A percentile compares a stretch with the other conserved stretches of the same genome.
These are phyloP conservation scores for Oryzias dopingdopingensis DNA, from an alignment of 2,797 vertebrate species.

Conservation along the genomic window DNA sequence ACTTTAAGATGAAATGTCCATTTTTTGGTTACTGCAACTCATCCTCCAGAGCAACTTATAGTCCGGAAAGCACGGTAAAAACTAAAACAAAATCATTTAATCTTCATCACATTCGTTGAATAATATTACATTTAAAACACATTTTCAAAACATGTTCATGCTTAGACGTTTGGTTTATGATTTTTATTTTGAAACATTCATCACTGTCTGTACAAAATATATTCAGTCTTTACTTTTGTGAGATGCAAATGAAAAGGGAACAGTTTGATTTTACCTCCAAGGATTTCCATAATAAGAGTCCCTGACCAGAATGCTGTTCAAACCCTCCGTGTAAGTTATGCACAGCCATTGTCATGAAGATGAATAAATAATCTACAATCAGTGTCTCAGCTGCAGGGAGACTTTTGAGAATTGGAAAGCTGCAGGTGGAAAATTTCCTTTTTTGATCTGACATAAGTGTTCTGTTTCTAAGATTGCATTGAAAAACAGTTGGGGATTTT, in stretches of 20 bases:
- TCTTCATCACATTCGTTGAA: too few species aligned
- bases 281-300: constrained; percentile 74
- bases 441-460: constrained; percentile 24
- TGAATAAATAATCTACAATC: constrained; percentile 76
- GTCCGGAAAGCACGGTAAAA: too few species aligned
- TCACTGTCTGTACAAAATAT: constrained; percentile 34
- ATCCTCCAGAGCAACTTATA: too few species aligned
- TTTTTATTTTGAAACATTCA: constrained; percentile 36
- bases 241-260: constrained; percentile 68
- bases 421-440: constrained; percentile 41
- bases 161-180: constrained; percentile 7
- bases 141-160: neutral
- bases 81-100: too few species aligned
- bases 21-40: too few species aligned
- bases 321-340: constrained; percentile 70
- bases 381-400: constrained; percentile 65
- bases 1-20: too few species aligned
- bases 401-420: constrained; percentile 65
- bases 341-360: constrained; percentile 65
- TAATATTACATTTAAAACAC: constrained; percentile 1
- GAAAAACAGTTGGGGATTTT: too few species aligned
- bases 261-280: constrained; percentile 65
- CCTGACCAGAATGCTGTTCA: constrained; percentile 67
- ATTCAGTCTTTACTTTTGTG: constrained; percentile 17
- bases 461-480: neutral